These are phyloP conservation scores for Metridium senile DNA, from an alignment of 92 coral and sea anemone genomes.

Conservation along the genomic window DNA sequence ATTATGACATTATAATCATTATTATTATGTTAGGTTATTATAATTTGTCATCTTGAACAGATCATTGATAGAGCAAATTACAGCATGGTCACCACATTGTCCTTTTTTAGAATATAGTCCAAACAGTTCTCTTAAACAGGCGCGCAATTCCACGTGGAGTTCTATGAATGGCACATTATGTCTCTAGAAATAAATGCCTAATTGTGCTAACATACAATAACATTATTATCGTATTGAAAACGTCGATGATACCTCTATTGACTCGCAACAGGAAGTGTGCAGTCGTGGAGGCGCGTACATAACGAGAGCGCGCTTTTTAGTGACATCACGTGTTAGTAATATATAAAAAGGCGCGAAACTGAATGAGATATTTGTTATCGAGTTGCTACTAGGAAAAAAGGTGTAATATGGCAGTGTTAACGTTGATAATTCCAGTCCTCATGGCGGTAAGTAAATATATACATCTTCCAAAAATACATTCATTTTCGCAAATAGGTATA, in stretches of 20 bases:
- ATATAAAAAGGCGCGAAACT: not conserved
- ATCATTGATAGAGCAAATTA: too few species aligned
- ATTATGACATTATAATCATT: too few species aligned
- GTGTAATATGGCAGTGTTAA: too few species aligned
- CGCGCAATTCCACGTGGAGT: not conserved
- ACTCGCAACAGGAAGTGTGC: not conserved
- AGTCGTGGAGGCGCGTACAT: not conserved
- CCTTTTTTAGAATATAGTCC: too few species aligned
- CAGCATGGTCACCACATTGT: too few species aligned
- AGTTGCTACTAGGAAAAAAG: not conserved
- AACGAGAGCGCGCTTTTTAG: not conserved
- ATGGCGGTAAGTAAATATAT: too few species aligned
- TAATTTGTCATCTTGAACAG: too few species aligned
- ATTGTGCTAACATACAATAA: not conserved
- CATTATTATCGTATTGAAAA: not conserved
- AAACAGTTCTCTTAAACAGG: not conserved
- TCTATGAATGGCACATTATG: not conserved
- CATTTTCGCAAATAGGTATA: too few species aligned
- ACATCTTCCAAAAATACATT: too few species aligned
- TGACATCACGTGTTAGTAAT: not conserved
- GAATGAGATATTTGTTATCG: not conserved
- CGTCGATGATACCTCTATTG: not conserved
- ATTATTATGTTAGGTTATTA: too few species aligned
- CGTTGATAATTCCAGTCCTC: too few species aligned
- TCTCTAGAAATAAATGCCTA: not conserved